A percentile compares a stretch with the other conserved stretches of the same genome.
These are phyloP conservation scores for Mycetomoellerius zeteki DNA, from an alignment of 1,140 invertebrate genomes.

Conservation along the genomic window DNA sequence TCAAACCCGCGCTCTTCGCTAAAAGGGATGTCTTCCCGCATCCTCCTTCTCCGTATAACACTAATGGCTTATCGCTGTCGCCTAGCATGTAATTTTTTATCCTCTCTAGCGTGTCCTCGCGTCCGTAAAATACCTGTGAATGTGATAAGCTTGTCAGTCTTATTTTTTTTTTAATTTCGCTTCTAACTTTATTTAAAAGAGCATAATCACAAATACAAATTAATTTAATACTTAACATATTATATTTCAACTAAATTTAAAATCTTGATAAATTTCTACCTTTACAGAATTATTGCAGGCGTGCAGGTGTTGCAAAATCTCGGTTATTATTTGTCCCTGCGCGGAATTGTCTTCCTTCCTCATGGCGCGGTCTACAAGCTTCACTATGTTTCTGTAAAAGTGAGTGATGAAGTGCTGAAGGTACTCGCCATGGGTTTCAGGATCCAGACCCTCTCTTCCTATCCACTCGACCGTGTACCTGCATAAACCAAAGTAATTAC, in stretches of 20 bases:
- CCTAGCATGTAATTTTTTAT: constrained; percentile 96
- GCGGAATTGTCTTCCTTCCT: constrained; percentile 97
- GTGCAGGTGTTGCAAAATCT: constrained; percentile 98
- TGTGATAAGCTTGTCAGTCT: background rate
- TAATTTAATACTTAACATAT: background rate
- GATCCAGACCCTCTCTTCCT: constrained; percentile 96
- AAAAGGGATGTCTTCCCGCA: constrained; percentile 99
- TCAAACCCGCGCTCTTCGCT: constrained; percentile 96
- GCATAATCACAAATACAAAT: background rate
- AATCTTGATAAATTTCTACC: constrained; percentile 80
- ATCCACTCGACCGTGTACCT: constrained; percentile 99
- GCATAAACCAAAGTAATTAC: constrained; percentile 60
- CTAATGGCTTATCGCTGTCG: constrained; percentile 94
- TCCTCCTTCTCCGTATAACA: constrained; percentile 98
- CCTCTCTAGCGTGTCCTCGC: constrained; percentile 94
- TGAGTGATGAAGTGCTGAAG: constrained; percentile 97
- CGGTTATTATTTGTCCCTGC: constrained; percentile 97
- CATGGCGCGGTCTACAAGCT: constrained; percentile 97
- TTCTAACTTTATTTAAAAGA: constrained; percentile 28
- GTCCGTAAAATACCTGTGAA: constrained; percentile 95
- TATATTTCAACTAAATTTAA: background rate
- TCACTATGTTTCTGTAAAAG: constrained; percentile 98
- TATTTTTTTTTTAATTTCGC: background rate
- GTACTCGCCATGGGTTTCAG: constrained; percentile 97
- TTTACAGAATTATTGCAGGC: constrained; percentile 98